Evolutionary conservation across 2,888 invertebrate species (phyloP).

Genomic region (Drosophila differens): DNA sequence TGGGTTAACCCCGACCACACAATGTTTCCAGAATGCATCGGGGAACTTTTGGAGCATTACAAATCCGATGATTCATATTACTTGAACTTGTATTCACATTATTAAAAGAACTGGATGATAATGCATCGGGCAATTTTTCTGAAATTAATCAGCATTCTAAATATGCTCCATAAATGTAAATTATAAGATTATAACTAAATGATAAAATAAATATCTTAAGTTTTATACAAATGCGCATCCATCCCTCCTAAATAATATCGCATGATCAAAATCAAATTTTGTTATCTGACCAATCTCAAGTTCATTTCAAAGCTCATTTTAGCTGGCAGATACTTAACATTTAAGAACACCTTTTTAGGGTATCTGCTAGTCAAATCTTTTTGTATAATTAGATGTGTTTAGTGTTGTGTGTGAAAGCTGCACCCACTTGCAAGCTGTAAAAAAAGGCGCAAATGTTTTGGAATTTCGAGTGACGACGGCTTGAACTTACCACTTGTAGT

Average conservation of each 20-base stretch:
- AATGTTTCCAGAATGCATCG: neutral
- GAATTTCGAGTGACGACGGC: constrained; percentile 73
- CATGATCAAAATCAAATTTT: neutral
- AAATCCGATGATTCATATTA: neutral
- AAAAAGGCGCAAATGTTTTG: constrained; percentile 73
- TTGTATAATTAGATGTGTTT: constrained; percentile 27
- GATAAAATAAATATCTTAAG: neutral
- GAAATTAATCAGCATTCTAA: neutral
- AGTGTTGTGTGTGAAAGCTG: constrained; percentile 53
- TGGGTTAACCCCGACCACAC: neutral
- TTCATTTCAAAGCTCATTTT: neutral
- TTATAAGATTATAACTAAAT: neutral
- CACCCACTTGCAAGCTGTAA: constrained; percentile 79
- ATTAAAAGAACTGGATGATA: neutral
- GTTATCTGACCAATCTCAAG: neutral
- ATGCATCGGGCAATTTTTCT: neutral
- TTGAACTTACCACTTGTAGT: constrained; percentile 60
- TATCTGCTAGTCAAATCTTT: constrained; percentile 25
- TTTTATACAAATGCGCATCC: neutral
- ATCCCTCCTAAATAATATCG: neutral
- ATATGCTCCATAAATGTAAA: neutral
- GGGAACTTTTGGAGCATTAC: neutral
- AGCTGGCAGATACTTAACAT: neutral
- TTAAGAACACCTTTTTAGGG: constrained; percentile 14
- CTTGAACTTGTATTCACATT: neutral